Base-by-base conservation (phyloP, 1,140 invertebrate species). In the Drosophila repletoides region DNA sequence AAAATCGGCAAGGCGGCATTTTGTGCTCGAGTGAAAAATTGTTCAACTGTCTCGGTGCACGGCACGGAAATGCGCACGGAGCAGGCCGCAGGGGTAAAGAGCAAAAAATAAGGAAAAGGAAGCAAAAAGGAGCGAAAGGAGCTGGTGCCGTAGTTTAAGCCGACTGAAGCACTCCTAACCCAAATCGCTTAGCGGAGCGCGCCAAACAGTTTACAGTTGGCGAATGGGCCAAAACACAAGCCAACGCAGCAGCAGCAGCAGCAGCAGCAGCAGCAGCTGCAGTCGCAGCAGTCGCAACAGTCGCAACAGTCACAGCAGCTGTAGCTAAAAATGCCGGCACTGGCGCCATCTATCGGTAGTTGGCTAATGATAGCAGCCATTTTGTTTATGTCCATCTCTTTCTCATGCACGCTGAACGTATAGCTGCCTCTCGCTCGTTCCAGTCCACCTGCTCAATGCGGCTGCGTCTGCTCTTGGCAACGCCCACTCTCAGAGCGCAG, bases 281-380 rank as follows among this genome's bases (percentile, higher is more conserved):
- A 4, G 49, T 34, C 26, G 12, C 29, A 38, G 6, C 28, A 43
- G 7, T n/a, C n/a, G n/a, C n/a, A n/a, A n/a, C n/a, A n/a, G n/a
- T n/a, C n/a, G n/a, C n/a, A n/a, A n/a, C n/a, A n/a, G n/a, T n/a
- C n/a, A n/a, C 12, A 49, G 63, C 58, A 69, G 60, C 56, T 67
- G 61, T 45, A 14, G 22, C 17, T 2, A 1, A 6, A 66, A 75
- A 71, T 58, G 56, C 52, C 80, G 34, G 48, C 48, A 48, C 24
- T 80, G 76, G 88, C 88, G 88, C 88, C 88, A 89, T 80, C 88
- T 89, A 75, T 34, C 68, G 88, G 45, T 49, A 29, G 69, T 34
- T 26, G 60, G 40, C 48, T 33, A 36, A 81, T 89, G 88, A 89
- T 79, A 89, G 80, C 87, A 89, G 88, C 88, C 88, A 89, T 89